Evolutionary conservation across 2,797 vertebrate species (phyloP).

Genomic region (Channallabes apus): DNA sequence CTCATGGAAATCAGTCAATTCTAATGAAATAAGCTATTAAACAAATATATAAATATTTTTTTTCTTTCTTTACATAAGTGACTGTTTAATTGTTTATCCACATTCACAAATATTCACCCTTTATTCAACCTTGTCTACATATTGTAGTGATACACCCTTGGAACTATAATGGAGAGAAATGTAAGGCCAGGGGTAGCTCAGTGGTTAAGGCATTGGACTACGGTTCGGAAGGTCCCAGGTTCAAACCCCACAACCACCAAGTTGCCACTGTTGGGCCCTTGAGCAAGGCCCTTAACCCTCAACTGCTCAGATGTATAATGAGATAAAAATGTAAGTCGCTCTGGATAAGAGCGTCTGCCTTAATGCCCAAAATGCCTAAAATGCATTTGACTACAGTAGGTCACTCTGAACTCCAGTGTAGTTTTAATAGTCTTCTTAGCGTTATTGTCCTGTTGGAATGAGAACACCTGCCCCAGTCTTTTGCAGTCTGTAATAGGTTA

Average conservation of each 20-base stretch:
- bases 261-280: too few species aligned
- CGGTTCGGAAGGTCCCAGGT: too few species aligned
- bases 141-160: not conserved
- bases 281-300: too few species aligned
- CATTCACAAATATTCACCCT: not conserved
- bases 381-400: too few species aligned
- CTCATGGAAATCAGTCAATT: not conserved
- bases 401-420: not conserved
- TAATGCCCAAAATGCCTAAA: too few species aligned
- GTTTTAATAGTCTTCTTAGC: not conserved
- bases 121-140: not conserved
- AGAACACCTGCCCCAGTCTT: not conserved
- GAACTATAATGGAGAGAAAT: not conserved
- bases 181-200: too few species aligned
- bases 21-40: not conserved
- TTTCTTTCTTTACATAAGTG: not conserved
- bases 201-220: too few species aligned
- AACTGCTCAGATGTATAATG: too few species aligned
- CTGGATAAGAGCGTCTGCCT: too few species aligned
- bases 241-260: too few species aligned
- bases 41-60: not conserved
- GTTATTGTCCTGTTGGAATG: not conserved
- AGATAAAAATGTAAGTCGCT: too few species aligned
- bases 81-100: not conserved
- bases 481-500: not conserved